Evolutionary conservation across 1,140 invertebrate species (phyloP).

Genomic region (Antheraea pernyi): DNA sequence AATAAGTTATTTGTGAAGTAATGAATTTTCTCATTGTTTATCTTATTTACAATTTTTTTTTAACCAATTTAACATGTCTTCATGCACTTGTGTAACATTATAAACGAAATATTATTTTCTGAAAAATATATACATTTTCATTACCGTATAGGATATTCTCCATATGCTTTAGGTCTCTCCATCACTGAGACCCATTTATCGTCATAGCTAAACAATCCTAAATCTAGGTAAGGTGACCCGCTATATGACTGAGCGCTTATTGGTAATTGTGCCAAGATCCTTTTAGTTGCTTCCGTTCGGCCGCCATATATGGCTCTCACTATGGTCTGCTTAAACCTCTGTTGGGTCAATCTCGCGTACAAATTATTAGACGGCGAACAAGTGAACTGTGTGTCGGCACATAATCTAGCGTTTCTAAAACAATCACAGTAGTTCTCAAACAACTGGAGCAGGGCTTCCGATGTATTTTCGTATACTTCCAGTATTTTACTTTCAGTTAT

Average conservation of each 20-base stretch:
- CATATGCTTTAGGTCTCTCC: constrained; percentile 96
- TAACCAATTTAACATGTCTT: no score
- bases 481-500: constrained; percentile 92
- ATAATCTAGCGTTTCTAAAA: constrained; percentile 93
- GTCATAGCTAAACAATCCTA: constrained; percentile 96
- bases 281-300: constrained; percentile 91
- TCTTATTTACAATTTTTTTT: no score
- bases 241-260: constrained; percentile 97
- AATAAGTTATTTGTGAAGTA: no score
- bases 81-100: no score
- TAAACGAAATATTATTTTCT: no score
- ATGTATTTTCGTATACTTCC: constrained; percentile 95
- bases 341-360: constrained; percentile 85
- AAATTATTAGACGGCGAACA: constrained; percentile 96
- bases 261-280: constrained; percentile 94
- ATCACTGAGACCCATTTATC: constrained; percentile 97
- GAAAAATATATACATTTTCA: constrained; percentile 7
- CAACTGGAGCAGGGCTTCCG: constrained; percentile 89
- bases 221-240: constrained; percentile 95
- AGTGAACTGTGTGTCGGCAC: constrained; percentile 90
- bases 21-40: no score
- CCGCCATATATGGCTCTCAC: constrained; percentile 92
- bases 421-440: constrained; percentile 97
- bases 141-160: constrained; percentile 95
- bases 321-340: constrained; percentile 93